A percentile compares a stretch with the other conserved stretches of the same genome.
Evolutionary conservation across 2,797 vertebrate species (phyloP).

Genomic region (Vespertilio murinus): DNA sequence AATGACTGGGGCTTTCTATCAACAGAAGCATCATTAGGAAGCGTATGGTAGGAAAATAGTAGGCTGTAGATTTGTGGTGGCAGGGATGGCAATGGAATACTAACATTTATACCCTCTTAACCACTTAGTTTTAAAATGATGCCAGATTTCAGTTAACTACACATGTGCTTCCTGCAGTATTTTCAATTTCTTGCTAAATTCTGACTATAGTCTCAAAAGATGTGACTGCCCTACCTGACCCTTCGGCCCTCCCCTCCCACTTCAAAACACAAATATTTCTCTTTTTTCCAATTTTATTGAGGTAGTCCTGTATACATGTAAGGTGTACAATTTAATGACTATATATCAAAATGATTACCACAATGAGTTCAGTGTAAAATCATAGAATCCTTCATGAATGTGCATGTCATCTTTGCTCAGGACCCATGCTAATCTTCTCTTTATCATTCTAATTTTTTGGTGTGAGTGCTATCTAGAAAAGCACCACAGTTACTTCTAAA

Average conservation of each 20-base stretch:
- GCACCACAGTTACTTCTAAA: conserved; percentile 38
- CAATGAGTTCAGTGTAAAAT: not conserved
- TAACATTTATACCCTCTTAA: conserved; percentile 73
- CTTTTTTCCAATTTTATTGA: not conserved
- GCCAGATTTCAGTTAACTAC: conserved; percentile 52
- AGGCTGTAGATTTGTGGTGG: conserved; percentile 76
- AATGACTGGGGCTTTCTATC: conserved; percentile 82
- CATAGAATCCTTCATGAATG: not conserved
- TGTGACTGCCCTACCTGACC: not conserved
- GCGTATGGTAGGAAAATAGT: conserved; percentile 79
- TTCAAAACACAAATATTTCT: conserved; percentile 40
- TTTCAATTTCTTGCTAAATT: conserved; percentile 32
- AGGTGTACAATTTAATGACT: not conserved
- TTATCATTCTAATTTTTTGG: not conserved
- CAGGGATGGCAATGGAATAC: conserved; percentile 75
- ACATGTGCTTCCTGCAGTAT: not conserved
- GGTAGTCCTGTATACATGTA: not conserved
- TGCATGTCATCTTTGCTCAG: not conserved
- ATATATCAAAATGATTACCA: not conserved
- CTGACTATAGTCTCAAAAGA: not conserved
- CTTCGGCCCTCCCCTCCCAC: not conserved
- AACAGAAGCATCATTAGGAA: conserved; percentile 82
- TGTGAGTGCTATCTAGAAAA: not conserved
- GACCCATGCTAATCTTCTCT: not conserved
- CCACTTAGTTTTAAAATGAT: conserved; percentile 64